Base-by-base conservation (phyloP, 2,797 vertebrate species). In the Pachyuromys duprasi region DNA sequence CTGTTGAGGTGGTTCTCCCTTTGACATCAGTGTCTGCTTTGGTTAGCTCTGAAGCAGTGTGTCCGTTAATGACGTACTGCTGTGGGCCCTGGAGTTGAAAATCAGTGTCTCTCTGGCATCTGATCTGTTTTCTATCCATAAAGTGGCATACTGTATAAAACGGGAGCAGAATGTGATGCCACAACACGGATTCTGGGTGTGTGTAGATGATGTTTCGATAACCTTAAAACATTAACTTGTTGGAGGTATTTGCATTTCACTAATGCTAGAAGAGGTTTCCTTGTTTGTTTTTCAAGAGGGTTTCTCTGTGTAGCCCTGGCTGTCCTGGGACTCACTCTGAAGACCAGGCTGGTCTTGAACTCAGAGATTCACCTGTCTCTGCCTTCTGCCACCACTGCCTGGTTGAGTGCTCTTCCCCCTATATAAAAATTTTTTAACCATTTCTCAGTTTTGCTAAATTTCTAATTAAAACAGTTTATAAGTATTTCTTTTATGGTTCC, bases 151-250 rank as follows among this genome's bases (percentile, higher is more conserved):
- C 5, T 49, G 14, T 70, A 24, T 49, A 88, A 94, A 53, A 49
- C 33, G 18, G 75, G 49, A 76, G 63, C 28, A 93, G 36, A 33
- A 24, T 89, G 65, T 7, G 13, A 26, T 63, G 20, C 3, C 15
- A 45, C 26, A 83, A 15, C 31, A 4, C n/a, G 11, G 42, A 33
- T 49, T 65, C 36, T 82, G 13, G 8, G n/a, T 45, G 5, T 67
- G 20, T 67, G 6, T 53, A 69, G 60, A 69, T 67, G 53, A 26
- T 42, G 17, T 86, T 53, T 24, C 49, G 42, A 84, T 45, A 93
- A 78, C 14, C 26, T 82, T 93, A 63, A 87, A 96, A 39, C n/a
- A 28, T 36, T 62, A 82, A 62, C 60, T 31, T 95, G 18, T 91
- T 89, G 69, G 31, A 57, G 49, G 17, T 4, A 53, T 92, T 91